These are phyloP conservation scores for Zaprionus camerounensis DNA, from an alignment of 1,140 invertebrate species.

Conservation along the genomic window DNA sequence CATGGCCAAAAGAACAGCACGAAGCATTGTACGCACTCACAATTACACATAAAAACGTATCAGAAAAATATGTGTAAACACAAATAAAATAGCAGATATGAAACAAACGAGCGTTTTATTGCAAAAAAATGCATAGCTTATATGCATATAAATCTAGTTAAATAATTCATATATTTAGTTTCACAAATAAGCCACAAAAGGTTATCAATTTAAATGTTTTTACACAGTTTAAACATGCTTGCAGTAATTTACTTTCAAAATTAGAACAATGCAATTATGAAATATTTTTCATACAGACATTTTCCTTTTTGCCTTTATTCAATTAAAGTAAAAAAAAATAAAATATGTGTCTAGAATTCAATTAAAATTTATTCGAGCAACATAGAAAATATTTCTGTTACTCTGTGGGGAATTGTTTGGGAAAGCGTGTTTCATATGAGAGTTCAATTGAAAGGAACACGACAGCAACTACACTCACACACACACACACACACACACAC, in stretches of 20 bases:
- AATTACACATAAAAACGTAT: slow-evolving; percentile 7
- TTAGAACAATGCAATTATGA: background rate
- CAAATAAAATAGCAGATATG: slow-evolving; percentile 20
- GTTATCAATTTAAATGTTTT: background rate
- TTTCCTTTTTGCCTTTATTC: background rate
- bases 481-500: background rate
- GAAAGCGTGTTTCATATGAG: slow-evolving; percentile 3
- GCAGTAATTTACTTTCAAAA: background rate
- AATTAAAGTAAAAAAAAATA: background rate
- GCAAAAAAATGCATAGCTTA: background rate
- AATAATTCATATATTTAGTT: slow-evolving; percentile 5
- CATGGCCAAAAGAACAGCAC: slow-evolving; percentile 43
- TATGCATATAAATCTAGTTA: slow-evolving; percentile 1
- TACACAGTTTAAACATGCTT: background rate
- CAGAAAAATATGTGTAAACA: background rate
- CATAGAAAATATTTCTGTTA: slow-evolving; percentile 27
- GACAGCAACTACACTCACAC: slow-evolving; percentile 46
- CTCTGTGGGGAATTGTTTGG: background rate
- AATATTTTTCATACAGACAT: background rate
- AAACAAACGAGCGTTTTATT: background rate
- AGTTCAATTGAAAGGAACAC: slow-evolving; percentile 51
- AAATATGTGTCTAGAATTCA: no score
- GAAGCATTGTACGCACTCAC: slow-evolving; percentile 10
- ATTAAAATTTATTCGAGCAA: slow-evolving; percentile 20
- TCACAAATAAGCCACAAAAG: background rate